These are phyloP conservation scores for Dioctria linearis DNA, from an alignment of 2,888 invertebrate species.

Conservation along the genomic window DNA sequence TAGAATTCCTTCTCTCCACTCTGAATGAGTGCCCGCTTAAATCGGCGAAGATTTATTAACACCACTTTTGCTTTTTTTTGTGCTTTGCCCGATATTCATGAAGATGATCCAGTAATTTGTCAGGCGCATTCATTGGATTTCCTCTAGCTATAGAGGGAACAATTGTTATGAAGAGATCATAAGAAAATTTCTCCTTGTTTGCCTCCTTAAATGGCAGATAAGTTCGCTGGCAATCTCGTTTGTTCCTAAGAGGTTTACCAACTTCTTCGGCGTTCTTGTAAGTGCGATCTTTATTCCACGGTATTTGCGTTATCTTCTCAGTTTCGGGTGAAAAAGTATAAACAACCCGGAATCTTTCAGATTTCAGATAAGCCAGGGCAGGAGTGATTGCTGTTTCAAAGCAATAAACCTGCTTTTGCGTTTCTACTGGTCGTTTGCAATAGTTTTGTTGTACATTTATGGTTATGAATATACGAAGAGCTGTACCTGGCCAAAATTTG, in stretches of 20 bases:
- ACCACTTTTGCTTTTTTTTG: constrained; percentile 67
- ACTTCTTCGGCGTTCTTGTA: constrained; percentile 59
- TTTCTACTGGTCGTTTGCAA: constrained; percentile 62
- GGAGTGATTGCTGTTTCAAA: constrained; percentile 66
- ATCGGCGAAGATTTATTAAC: too few relatives aligned
- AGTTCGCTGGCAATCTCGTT: constrained; percentile 63
- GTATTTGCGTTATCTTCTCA: constrained; percentile 60
- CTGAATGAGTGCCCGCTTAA: too few relatives aligned
- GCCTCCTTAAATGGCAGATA: constrained; percentile 63
- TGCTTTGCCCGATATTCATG: constrained; percentile 64
- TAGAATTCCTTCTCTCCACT: too few relatives aligned
- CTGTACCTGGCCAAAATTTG: constrained; percentile 51
- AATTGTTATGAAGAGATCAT: constrained; percentile 67
- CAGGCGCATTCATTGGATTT: constrained; percentile 64
- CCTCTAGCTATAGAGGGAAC: constrained; percentile 67
- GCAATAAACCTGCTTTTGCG: constrained; percentile 62
- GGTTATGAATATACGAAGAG: constrained; percentile 65
- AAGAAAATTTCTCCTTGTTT: constrained; percentile 59
- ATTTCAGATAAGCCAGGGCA: constrained; percentile 66
- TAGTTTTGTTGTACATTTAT: constrained; percentile 67
- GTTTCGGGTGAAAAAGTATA: constrained; percentile 63
- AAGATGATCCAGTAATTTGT: constrained; percentile 61
- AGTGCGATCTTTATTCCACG: constrained; percentile 63
- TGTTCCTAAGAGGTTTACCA: constrained; percentile 59
- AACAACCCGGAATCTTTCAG: constrained; percentile 63